Base-by-base conservation (phyloP, 1,140 invertebrate species). In the Hylaeus volcanicus region DNA sequence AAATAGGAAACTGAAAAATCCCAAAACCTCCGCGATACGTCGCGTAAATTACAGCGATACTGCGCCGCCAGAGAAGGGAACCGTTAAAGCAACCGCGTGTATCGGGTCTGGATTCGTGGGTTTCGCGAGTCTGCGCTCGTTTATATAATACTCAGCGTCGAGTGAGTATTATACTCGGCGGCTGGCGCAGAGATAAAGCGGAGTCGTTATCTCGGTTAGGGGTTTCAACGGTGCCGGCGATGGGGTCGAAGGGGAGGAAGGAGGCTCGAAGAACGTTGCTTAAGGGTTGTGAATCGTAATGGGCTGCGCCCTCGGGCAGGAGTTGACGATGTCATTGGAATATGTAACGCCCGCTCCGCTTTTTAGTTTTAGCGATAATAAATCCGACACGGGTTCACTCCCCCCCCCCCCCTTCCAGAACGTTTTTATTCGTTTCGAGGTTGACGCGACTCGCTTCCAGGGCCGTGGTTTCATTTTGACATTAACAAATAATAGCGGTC, bases 141-240 rank as follows among this genome's bases (percentile, higher is more conserved):
- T 80, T 75, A 80, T 75, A 80, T 80, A 80, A 75, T 80, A 75
- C 79, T 80, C 79, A 43, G 43, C 61, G 81, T 80, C 76, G 69
- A 79, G 76, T 79, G 77, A 79, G 81, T 81, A 77, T 81, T 77
- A 84, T 82, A 66, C 69, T 75, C 53, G 74, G 83, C 80, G 80
- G 83, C 75, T 85, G 74, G 80, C 72, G 64, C 64, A 73, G 80
- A 85, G 83, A 85, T 85, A 85, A 85, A 85, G 74, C 69, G 71
- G 72, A 82, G 80, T 85, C 83, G 83, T 85, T 85, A 85, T 82
- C 80, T 82, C 80, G 79, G 80, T 81, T 84, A 84, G 82, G 79
- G 83, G 71, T 74, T 74, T 61, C 76, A 75, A 68, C 69, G 71
- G 43, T 55, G 75, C 56, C 74, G 53, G n/a, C 60, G 68, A 37